Conservation (phyloP, 2,888 invertebrate species). For the Napeogenes sylphis region DNA sequence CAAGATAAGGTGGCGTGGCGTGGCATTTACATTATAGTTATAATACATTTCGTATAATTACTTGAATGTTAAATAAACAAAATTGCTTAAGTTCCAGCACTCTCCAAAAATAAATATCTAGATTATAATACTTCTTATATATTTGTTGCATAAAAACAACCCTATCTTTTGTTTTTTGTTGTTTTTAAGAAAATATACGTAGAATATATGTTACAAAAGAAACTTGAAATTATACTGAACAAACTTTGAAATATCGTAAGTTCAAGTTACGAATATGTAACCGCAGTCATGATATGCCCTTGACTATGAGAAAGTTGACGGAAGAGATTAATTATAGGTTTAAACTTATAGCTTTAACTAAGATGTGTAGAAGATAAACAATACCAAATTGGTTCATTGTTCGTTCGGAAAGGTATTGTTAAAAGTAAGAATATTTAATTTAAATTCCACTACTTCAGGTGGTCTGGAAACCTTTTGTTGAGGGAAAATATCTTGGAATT, state of each 20-base stretch:
- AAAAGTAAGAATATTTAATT: slow-evolving; percentile 27
- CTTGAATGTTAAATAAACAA: no score
- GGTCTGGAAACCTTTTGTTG: slow-evolving; percentile 23
- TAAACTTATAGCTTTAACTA: not conserved
- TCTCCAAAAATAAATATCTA: no score
- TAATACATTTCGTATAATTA: no score
- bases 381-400: slow-evolving; percentile 1
- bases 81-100: no score
- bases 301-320: not conserved
- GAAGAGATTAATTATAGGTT: no score
- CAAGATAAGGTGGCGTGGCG: no score
- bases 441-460: slow-evolving; percentile 23
- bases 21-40: no score
- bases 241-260: not conserved
- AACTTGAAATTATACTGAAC: not conserved
- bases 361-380: not conserved
- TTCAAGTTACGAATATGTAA: not conserved
- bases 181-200: not conserved
- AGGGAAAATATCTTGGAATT: slow-evolving; percentile 28
- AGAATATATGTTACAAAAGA: no score
- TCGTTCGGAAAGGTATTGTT: slow-evolving; percentile 2
- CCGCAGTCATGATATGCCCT: not conserved
- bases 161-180: no score
- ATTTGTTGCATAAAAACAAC: no score
- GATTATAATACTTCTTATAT: no score